These are phyloP conservation scores for Notarius quadriscutis DNA, from an alignment of 2,113 vertebrate genomes.

Conservation along the genomic window DNA sequence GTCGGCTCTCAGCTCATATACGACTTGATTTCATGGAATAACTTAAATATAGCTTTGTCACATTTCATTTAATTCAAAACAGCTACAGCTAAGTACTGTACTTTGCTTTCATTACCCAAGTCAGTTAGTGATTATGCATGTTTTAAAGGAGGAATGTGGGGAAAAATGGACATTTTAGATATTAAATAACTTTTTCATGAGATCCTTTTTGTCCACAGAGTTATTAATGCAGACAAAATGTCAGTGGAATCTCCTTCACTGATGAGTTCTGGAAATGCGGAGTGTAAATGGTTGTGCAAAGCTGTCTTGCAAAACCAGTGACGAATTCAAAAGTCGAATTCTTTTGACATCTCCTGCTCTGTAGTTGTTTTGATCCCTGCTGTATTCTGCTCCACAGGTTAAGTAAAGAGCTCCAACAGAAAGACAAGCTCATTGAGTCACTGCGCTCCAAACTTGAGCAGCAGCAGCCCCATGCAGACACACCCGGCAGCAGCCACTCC, in stretches of 20 bases:
- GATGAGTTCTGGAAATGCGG: not conserved
- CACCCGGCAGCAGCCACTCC: conserved; percentile 75
- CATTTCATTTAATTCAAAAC: conserved; percentile 7
- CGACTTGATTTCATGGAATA: too few relatives aligned
- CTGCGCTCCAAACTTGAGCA: conserved; percentile 78
- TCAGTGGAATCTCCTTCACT: not conserved
- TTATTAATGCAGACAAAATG: not conserved
- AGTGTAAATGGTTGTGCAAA: not conserved
- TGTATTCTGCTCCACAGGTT: conserved; percentile 69
- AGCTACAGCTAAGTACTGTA: not conserved
- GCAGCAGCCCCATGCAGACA: conserved; percentile 60
- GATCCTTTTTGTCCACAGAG: not conserved
- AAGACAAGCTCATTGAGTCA: conserved; percentile 86
- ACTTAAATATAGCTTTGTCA: not conserved
- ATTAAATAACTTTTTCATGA: not conserved
- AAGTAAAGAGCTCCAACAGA: conserved; percentile 86
- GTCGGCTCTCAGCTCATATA: too few relatives aligned
- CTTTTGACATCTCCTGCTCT: not conserved
- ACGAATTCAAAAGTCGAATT: not conserved
- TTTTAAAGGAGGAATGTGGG: not conserved
- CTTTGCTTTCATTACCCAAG: not conserved
- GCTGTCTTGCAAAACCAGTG: not conserved
- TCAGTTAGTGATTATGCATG: not conserved
- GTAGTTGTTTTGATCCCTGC: not conserved
- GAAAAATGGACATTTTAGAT: not conserved